phyloP scores from a whole-genome alignment of 2,113 vertebrate species.

The Lagenorhynchus albirostris region DNA sequence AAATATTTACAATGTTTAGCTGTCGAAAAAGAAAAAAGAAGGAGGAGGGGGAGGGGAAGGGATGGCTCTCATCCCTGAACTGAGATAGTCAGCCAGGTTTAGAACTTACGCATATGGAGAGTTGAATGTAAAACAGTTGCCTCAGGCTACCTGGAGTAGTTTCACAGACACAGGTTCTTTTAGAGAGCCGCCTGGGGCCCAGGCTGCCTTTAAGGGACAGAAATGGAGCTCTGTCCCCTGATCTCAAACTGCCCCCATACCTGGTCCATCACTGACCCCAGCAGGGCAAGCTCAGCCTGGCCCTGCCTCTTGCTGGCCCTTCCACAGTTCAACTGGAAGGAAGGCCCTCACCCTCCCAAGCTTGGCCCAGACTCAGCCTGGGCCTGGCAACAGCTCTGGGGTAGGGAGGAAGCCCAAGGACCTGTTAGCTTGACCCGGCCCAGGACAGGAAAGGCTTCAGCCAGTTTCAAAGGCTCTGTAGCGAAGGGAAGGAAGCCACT shows the following conservation, averaged over 20 bases:
- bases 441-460: constrained; percentile 55
- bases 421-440: background rate
- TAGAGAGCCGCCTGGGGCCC: background rate
- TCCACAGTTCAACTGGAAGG: background rate
- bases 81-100: background rate
- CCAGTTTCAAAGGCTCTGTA: constrained; percentile 48
- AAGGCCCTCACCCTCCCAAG: background rate
- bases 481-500: constrained; percentile 54
- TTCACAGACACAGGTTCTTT: background rate
- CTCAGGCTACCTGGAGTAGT: no score
- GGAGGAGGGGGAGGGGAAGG: background rate
- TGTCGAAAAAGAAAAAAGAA: background rate
- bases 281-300: background rate
- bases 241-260: no score
- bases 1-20: background rate
- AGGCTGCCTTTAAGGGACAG: background rate
- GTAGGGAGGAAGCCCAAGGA: background rate
- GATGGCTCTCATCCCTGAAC: background rate
- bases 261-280: rapidly evolving
- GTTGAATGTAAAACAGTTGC: background rate
- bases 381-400: background rate
- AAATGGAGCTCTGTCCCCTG: background rate
- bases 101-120: background rate
- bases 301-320: background rate
- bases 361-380: background rate